Percentiles rank a stretch among this genome's conserved stretches.
Evolutionary conservation across 2,797 vertebrate species (phyloP).

Genomic region (Cyclopterus lumpus): DNA sequence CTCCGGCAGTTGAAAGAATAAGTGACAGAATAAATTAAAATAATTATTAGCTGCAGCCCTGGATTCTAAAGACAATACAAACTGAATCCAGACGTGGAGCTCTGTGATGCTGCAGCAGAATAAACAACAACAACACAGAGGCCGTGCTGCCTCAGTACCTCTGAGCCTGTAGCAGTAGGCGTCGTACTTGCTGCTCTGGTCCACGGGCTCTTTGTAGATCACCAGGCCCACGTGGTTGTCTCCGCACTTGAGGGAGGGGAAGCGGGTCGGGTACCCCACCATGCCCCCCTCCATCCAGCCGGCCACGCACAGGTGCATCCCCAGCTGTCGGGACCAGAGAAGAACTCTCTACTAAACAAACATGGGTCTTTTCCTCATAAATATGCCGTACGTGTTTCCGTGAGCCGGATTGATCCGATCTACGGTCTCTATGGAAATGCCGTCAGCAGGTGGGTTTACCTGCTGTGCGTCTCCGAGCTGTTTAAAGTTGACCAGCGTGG

Average conservation of each 20-base stretch:
- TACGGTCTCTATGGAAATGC: slow-evolving; percentile 22
- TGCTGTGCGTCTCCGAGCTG: slow-evolving; percentile 94
- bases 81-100: not conserved
- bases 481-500: slow-evolving; percentile 84
- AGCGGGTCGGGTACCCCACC: slow-evolving; percentile 90
- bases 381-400: not conserved
- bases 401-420: not conserved
- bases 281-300: slow-evolving; percentile 91
- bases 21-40: not conserved
- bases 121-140: not conserved
- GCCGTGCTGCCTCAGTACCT: slow-evolving; percentile 77
- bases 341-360: not conserved
- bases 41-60: not conserved
- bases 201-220: slow-evolving; percentile 85
- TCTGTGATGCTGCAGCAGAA: not conserved
- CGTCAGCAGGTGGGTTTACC: slow-evolving; percentile 74
- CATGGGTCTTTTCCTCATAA: not conserved
- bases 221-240: slow-evolving; percentile 88
- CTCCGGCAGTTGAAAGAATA: not conserved
- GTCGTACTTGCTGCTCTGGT: slow-evolving; percentile 87
- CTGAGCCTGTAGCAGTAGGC: slow-evolving; percentile 91
- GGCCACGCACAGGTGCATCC: slow-evolving; percentile 91
- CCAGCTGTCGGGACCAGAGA: slow-evolving; percentile 81
- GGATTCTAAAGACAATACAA: not conserved
- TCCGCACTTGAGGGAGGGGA: slow-evolving; percentile 88